phyloP scores from a whole-genome alignment of 2,113 vertebrate genomes.

The Spermophilus dauricus region DNA sequence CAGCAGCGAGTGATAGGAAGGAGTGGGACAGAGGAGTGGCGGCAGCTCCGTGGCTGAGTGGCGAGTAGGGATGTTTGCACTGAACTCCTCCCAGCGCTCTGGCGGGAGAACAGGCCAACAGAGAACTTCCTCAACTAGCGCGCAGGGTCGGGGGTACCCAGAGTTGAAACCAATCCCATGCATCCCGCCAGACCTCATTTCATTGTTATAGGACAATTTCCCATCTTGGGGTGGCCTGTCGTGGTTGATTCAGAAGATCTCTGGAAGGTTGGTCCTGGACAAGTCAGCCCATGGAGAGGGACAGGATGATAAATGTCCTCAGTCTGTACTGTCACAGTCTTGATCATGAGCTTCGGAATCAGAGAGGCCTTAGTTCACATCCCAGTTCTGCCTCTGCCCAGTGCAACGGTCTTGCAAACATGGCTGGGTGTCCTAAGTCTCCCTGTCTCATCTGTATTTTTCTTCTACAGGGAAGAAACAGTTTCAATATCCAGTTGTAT shows the following conservation, averaged over 20 bases:
- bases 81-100: neutral
- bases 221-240: neutral
- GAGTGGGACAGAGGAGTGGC: neutral
- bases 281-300: neutral
- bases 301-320: neutral
- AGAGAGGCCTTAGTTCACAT: neutral
- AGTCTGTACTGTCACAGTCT: rapidly evolving
- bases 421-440: neutral
- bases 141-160: rapidly evolving
- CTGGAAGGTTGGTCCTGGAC: neutral
- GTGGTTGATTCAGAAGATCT: neutral
- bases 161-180: neutral
- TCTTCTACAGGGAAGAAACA: constrained; percentile 32
- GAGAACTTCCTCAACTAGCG: rapidly evolving
- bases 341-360: neutral
- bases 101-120: neutral
- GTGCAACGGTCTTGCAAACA: neutral
- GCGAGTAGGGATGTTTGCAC: neutral
- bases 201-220: neutral
- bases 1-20: neutral
- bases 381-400: neutral
- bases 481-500: constrained; percentile 6
- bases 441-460: neutral
- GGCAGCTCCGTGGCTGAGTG: rapidly evolving
- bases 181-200: neutral